Evolutionary conservation across 1,140 invertebrate genomes (phyloP).

Genomic region (Leucophenga varia): DNA sequence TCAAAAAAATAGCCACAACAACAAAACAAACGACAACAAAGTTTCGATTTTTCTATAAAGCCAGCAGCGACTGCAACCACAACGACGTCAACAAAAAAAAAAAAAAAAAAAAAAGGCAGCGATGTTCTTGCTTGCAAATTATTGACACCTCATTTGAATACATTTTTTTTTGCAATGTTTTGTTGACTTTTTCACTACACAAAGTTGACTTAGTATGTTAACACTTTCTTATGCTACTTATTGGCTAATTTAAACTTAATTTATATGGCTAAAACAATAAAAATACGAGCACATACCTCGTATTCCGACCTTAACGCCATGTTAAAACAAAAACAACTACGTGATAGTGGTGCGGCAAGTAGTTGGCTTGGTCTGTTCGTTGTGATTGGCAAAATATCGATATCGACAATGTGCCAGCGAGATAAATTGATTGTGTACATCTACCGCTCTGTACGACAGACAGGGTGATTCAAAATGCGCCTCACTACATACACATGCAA

Average conservation of each 20-base stretch:
- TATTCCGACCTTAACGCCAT: conserved; percentile 56
- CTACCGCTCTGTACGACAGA: no score
- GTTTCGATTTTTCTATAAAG: conserved; percentile 43
- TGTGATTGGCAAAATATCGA: no score
- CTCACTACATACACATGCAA: no score
- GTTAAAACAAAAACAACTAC: conserved; percentile 26
- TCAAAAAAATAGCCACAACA: conserved; percentile 16
- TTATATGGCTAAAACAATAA: conserved; percentile 13
- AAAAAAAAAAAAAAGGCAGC: no score
- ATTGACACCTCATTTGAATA: conserved; percentile 20
- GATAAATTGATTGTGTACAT: no score
- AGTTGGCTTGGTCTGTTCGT: no score
- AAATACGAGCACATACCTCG: conserved; percentile 40
- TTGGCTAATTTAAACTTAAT: conserved; percentile 25
- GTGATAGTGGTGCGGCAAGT: no score
- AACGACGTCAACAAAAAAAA: conserved; percentile 18
- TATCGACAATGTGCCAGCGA: no score
- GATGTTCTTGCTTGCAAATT: neutral
- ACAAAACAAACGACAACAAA: conserved; percentile 44
- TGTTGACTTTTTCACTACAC: neutral
- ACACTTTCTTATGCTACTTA: conserved; percentile 35
- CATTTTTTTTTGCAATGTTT: conserved; percentile 9
- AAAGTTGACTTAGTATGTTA: conserved; percentile 12
- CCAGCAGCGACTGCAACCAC: conserved; percentile 7
- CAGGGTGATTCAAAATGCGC: no score